A percentile compares a stretch with the other conserved stretches of the same genome.
These are phyloP conservation scores for Unio delphinus DNA, from an alignment of 2,888 invertebrate species.

Conservation along the genomic window DNA sequence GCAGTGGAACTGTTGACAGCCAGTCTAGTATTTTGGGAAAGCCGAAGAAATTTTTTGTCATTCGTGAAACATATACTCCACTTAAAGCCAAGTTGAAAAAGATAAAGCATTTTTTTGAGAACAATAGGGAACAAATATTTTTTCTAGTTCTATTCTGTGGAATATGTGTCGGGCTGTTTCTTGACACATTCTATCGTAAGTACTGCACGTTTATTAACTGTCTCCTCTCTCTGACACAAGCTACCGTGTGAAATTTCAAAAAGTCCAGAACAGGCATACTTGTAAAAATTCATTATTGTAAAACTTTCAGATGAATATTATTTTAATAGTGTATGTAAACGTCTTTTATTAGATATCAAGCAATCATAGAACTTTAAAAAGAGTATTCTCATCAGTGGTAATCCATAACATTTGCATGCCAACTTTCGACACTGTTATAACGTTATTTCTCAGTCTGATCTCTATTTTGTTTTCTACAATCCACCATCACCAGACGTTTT, in stretches of 20 bases:
- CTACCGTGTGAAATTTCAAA: background rate
- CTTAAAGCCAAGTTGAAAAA: conserved; percentile 55
- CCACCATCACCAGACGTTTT: no score
- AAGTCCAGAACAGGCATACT: background rate
- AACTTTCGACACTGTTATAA: no score
- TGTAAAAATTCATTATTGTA: no score
- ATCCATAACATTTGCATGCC: no score
- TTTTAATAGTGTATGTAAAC: no score
- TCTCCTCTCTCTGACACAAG: background rate
- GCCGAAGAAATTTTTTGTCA: conserved; percentile 43
- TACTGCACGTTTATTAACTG: conserved; percentile 20
- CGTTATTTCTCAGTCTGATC: no score
- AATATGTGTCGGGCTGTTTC: conserved; percentile 75
- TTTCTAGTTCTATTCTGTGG: conserved; percentile 76
- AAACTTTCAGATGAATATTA: no score
- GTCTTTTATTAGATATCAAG: background rate
- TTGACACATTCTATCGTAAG: conserved; percentile 77
- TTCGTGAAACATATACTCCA: conserved; percentile 58
- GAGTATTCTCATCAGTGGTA: no score
- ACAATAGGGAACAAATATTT: conserved; percentile 76
- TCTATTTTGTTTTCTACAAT: no score
- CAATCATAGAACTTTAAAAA: no score
- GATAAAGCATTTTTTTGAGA: conserved; percentile 73
- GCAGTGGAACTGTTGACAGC: no score
- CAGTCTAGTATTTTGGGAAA: no score